phyloP scores from a whole-genome alignment of 2,113 vertebrate genomes.

The Oplegnathus fasciatus region DNA sequence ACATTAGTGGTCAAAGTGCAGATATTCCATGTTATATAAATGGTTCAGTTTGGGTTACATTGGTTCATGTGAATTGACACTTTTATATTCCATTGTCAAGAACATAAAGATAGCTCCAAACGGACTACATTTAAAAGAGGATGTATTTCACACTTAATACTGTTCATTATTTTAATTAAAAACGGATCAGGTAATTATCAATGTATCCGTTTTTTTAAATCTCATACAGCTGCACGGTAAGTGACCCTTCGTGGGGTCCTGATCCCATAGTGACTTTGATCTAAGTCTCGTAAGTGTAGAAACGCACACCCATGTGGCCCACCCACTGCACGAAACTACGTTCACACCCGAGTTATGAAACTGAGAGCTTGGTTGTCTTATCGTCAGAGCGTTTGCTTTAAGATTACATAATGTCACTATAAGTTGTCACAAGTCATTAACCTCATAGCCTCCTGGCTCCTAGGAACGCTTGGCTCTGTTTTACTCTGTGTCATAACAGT shows the following conservation, averaged over 20 bases:
- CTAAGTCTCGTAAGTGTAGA: background rate
- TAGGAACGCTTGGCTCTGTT: slow-evolving; percentile 69
- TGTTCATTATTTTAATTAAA: background rate
- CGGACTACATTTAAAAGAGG: background rate
- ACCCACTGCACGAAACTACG: slow-evolving; percentile 38
- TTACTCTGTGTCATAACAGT: slow-evolving; percentile 72
- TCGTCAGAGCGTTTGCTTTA: slow-evolving; percentile 51
- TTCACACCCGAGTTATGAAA: slow-evolving; percentile 45
- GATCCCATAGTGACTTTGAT: background rate
- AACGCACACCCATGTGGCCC: slow-evolving; percentile 29
- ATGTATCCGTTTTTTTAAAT: background rate
- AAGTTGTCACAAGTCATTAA: slow-evolving; percentile 71
- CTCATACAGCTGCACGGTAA: background rate
- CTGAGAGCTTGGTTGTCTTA: slow-evolving; percentile 21
- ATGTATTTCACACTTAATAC: background rate
- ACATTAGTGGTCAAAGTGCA: too few relatives aligned
- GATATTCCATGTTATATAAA: background rate
- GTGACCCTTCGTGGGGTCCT: background rate
- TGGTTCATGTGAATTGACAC: background rate
- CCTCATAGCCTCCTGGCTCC: slow-evolving; percentile 67
- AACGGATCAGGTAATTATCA: background rate
- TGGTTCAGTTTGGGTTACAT: background rate
- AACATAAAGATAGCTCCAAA: background rate
- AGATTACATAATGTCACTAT: slow-evolving; percentile 73
- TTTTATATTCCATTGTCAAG: background rate